Base-by-base conservation (phyloP, 2,888 invertebrate genomes). In the Heliconius hortense region DNA sequence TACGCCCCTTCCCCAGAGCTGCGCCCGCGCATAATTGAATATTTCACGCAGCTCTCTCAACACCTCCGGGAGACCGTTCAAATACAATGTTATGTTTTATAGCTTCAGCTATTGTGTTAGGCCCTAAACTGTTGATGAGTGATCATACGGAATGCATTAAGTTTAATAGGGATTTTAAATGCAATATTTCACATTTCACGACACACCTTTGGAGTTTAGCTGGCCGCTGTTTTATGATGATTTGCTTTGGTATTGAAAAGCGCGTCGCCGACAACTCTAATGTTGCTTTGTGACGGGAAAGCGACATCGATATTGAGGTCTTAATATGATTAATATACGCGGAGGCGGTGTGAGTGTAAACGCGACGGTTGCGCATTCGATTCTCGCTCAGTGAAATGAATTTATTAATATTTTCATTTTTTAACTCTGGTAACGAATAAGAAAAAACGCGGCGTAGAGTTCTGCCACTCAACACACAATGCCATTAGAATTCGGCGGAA, bases 11-110 rank as follows among this genome's bases (percentile, higher is more conserved):
- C 85, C 83, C 81, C 82, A 78, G 79, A 90, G 90, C 89, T 92
- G 93, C 91, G 92, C 88, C 88, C 82, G 91, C 84, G 90, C 91
- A 88, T 93, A 94, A 94, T 94, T 94, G 94, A 94, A 94, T 94
- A 94, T 93, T 93, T 90, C 92, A 90, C 91, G 92, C 89, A 83
- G 83, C 86, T 86, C 92, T 90, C 93, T 93, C 94, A 93, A 94
- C 94, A 94, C 94, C 93, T 94, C 85, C 87, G 78, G 84, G 79
- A 87, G 85, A 87, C 84, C 86, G 84, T 86, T 84, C 84, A 82
- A 82, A 86, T 93, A 94, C 94, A 94, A 91, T 92, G 94, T 94
- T 90, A 89, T 86, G 79, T 89, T 93, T 94, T 93, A 94, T 88
- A 84, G 85, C 90, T 86, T 81, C 82, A 79, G 82, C 85, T 88